Conservation (phyloP, 2,113 vertebrate genomes). For the Podocnemis expansa region DNA sequence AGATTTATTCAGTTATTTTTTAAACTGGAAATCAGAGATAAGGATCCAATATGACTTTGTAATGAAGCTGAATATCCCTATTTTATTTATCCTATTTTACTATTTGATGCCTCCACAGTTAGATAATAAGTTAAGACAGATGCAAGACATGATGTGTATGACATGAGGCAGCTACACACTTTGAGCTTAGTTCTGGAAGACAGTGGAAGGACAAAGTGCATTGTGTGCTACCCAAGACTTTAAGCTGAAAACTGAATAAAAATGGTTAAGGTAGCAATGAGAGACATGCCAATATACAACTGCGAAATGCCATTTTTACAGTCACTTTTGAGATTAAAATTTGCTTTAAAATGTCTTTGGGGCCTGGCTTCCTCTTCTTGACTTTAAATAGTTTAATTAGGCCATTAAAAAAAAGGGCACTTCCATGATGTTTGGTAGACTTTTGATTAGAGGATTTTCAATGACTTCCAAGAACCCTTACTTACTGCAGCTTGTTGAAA, state of each 20-base stretch:
- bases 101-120: conserved; percentile 9
- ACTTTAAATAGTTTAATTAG: neutral
- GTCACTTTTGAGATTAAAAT: conserved; percentile 54
- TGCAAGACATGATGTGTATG: accelerated
- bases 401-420: conserved; percentile 68
- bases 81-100: neutral
- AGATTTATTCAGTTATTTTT: neutral
- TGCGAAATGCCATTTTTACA: conserved; percentile 46
- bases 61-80: neutral
- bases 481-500: conserved; percentile 64
- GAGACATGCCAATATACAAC: conserved; percentile 38
- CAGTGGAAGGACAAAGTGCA: neutral
- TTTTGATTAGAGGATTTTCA: conserved; percentile 30
- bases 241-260: conserved; percentile 56
- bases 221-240: conserved; percentile 41
- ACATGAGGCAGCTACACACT: neutral
- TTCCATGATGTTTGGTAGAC: conserved; percentile 53
- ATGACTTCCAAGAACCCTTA: conserved; percentile 63
- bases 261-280: conserved; percentile 53
- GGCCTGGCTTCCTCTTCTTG: conserved; percentile 53
- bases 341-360: conserved; percentile 55
- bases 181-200: neutral
- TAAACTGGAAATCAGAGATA: neutral
- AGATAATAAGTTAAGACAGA: neutral
- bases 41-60: neutral